Base-by-base conservation (phyloP, 2,113 vertebrate genomes). In the Corydoras maculifer region DNA sequence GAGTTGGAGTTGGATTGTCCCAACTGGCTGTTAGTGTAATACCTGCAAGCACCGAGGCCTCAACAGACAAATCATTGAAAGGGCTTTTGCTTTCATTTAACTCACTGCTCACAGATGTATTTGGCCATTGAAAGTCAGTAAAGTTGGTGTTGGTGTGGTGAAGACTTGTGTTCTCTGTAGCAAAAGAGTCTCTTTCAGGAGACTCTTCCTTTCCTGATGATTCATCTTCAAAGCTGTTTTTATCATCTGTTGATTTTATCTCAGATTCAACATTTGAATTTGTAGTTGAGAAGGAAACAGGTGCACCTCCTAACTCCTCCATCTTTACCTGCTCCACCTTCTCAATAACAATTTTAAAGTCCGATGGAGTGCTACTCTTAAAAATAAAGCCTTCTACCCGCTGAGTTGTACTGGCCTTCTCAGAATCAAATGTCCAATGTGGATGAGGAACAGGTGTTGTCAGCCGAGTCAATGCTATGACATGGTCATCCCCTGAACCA, bases 21-120 rank as follows among this genome's bases (percentile, higher is more conserved):
- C 80, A 84, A 18, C 64, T 58, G 0, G 76, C 67, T 11, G 78
- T 81, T 48, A 77, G 35, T 3, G 78, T 84, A 72, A 64, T 61
- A 8, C 64, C 76, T 65, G 84, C 84, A 31, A 87, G 77, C 63
- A 84, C 69, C 0, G 82, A 82, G 53, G 87, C 75, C 49, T 81
- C 79, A 14, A 77, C 32, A 13, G 72, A 60, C 53, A 53, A 68
- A 29, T 54, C 49, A 62, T 5, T 6, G 74, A 62, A 1, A 50
- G 15, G 31, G 71, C 65, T 0, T 31, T 48, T 0, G 73, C 69
- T 57, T 53, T 78, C 74, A 49, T 11, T 53, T 10, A 53, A 53
- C 51, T 35, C 72, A 75, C 72, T 75, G 69, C 74, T n/a, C 30
- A 58, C 67, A 18, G 70, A 70, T 35, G 31, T 35, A 15, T 70